Evolutionary conservation across 64 coral and sea anemone species (phyloP), one percentile per base, ranked within the genome.

Genomic region (Stichodactyla helianthus): DNA sequence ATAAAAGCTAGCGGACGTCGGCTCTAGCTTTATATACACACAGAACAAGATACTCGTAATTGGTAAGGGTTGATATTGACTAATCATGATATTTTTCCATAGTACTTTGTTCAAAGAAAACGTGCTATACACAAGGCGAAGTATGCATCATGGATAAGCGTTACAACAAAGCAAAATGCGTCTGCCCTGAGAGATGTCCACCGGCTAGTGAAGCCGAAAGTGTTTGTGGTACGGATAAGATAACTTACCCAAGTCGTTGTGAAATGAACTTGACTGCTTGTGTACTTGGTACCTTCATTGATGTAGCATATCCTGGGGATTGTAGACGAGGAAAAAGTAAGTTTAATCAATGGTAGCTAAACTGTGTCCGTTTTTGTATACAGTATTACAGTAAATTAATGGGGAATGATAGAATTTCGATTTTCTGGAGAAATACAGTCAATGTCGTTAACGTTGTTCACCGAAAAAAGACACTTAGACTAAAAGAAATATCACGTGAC

Each of bases 221-320:
- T 25, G 94, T 93, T 0, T 97, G 94, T 60, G 94, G 94, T 19
- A 80, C 85, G 35, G 94, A 97, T 35, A 90, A 91, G 10, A 87
- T 97, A n/a, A 80, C 91, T 11, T 97, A 97, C 54, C 70, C 7
- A 10, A 93, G 85, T 61, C 80, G 68, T 26, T 97, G 94, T 77
- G 84, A 90, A 23, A 86, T 97, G 82, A 86, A 97, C 82, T 64
- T 93, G 85, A 97, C 94, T 4, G 85, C 94, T 7, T 97, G 94
- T 86, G 88, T 79, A 3, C 76, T 97, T 4, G 88, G 91, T 51
- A 74, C 82, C 19, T 78, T 23, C 65, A 92, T 95, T 62, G 63
- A 27, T 79, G 56, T 97, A 52, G 91, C 51, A 13, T 90, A 92
- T 57, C 82, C 31, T 59, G 94, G 94, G 50, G 77, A 35, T 52